Evolutionary conservation across 2,797 vertebrate genomes (phyloP).

Genomic region (Intellagama lesueurii): DNA sequence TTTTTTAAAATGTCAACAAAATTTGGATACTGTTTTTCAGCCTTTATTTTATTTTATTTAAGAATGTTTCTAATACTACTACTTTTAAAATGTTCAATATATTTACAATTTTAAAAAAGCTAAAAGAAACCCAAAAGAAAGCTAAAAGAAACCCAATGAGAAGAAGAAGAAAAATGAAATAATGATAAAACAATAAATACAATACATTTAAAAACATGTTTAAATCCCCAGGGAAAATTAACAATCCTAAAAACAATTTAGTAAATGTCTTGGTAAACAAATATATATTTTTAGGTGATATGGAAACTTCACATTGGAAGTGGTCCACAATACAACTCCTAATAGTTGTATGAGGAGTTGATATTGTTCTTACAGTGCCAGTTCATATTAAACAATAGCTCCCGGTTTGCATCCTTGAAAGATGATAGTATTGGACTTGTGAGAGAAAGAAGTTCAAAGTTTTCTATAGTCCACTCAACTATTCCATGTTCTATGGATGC

Average conservation of each 20-base stretch:
- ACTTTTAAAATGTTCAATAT: no score
- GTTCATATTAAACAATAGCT: not conserved
- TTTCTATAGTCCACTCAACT: not conserved
- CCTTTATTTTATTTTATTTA: not conserved
- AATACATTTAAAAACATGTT: not conserved
- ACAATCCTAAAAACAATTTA: not conserved
- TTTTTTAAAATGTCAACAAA: not conserved
- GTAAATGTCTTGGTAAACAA: not conserved
- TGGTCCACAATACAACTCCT: not conserved
- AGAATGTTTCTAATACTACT: not conserved
- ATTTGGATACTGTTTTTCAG: not conserved
- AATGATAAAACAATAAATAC: not conserved
- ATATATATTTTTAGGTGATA: not conserved
- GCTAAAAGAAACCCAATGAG: no score
- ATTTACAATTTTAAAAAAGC: no score
- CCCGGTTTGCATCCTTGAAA: not conserved
- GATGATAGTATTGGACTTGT: not conserved
- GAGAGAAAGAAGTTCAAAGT: not conserved
- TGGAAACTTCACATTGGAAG: not conserved
- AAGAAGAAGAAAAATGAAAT: not conserved
- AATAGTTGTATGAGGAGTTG: not conserved
- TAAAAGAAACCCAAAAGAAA: no score
- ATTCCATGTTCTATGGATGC: not conserved
- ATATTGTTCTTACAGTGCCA: not conserved
- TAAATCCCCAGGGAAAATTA: not conserved